A percentile compares a stretch with the other conserved stretches of the same genome.
Conservation (phyloP, 2,888 invertebrate species). For the Eurytoma californica region DNA sequence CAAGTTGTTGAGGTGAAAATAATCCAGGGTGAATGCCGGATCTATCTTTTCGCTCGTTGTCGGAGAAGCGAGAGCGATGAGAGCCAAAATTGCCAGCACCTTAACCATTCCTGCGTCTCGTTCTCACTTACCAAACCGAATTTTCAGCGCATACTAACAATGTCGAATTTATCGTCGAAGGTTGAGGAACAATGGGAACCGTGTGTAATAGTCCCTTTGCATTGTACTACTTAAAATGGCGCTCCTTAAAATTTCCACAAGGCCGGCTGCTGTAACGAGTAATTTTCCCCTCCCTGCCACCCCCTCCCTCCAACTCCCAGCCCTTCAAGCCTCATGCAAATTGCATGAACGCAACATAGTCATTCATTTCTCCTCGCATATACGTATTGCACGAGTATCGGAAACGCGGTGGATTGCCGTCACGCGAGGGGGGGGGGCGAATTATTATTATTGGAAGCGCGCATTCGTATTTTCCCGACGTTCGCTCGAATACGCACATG, state of each 20-base stretch:
- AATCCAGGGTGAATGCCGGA: slow-evolving; percentile 55
- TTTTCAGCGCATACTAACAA: neutral
- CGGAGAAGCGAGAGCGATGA: neutral
- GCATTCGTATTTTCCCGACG: slow-evolving; percentile 4
- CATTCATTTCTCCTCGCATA: slow-evolving; percentile 22
- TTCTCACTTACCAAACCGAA: neutral
- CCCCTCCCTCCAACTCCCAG: neutral
- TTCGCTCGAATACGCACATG: slow-evolving; percentile 20
- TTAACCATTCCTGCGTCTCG: neutral
- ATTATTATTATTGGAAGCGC: slow-evolving; percentile 38
- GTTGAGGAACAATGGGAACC: neutral
- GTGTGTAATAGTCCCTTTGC: neutral
- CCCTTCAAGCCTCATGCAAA: slow-evolving; percentile 24
- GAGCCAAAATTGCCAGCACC: neutral
- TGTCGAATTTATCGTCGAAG: neutral
- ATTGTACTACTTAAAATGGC: slow-evolving; percentile 31
- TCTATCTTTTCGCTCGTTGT: slow-evolving; percentile 7
- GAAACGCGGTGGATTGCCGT: slow-evolving; percentile 15
- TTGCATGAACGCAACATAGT: slow-evolving; percentile 23
- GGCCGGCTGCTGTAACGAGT: neutral
- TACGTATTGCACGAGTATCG: slow-evolving; percentile 3
- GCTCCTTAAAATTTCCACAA: slow-evolving; percentile 38
- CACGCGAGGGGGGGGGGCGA: neutral
- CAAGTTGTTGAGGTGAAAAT: slow-evolving; percentile 59
- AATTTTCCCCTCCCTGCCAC: neutral